Evolutionary conservation across 2,888 invertebrate species (phyloP).

Genomic region (Panzeria rudis): DNA sequence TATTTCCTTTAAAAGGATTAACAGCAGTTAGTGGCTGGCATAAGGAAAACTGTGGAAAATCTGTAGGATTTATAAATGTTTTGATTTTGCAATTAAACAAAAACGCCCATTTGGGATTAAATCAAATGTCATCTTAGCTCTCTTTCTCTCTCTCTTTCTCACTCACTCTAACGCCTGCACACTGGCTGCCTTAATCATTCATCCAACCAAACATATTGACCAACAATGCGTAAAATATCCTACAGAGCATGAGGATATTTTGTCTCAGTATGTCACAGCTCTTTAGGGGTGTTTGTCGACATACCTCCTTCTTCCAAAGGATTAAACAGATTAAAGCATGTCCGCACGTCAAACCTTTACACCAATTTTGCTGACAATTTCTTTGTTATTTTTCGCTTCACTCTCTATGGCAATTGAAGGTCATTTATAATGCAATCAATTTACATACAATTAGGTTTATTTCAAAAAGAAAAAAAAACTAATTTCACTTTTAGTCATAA

Average conservation of each 20-base stretch:
- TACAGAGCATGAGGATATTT: conserved; percentile 21
- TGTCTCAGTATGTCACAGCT: conserved; percentile 7
- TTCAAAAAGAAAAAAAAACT: no score
- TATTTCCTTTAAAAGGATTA: conserved; percentile 62
- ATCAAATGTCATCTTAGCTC: not conserved
- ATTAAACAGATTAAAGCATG: conserved; percentile 61
- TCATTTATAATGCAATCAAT: conserved; percentile 48
- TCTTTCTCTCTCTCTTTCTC: not conserved
- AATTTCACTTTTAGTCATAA: conserved; percentile 64
- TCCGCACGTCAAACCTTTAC: conserved; percentile 54
- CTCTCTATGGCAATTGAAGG: conserved; percentile 42
- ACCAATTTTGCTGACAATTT: conserved; percentile 14
- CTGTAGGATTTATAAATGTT: conserved; percentile 55
- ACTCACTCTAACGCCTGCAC: not conserved
- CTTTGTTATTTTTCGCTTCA: conserved; percentile 6
- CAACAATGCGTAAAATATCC: conserved; percentile 43
- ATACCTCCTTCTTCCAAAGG: conserved; percentile 69
- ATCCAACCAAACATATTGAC: conserved; percentile 32
- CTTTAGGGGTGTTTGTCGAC: conserved; percentile 57
- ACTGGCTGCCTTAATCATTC: conserved; percentile 30
- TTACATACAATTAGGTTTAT: conserved; percentile 30
- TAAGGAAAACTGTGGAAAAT: conserved; percentile 30
- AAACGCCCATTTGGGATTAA: conserved; percentile 65
- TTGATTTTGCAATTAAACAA: conserved; percentile 68
- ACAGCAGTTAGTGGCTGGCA: conserved; percentile 44